Percentiles rank a stretch among this genome's conserved stretches.
Evolutionary conservation across 2,113 vertebrate species (phyloP).

Genomic region (Poecilia latipinna): DNA sequence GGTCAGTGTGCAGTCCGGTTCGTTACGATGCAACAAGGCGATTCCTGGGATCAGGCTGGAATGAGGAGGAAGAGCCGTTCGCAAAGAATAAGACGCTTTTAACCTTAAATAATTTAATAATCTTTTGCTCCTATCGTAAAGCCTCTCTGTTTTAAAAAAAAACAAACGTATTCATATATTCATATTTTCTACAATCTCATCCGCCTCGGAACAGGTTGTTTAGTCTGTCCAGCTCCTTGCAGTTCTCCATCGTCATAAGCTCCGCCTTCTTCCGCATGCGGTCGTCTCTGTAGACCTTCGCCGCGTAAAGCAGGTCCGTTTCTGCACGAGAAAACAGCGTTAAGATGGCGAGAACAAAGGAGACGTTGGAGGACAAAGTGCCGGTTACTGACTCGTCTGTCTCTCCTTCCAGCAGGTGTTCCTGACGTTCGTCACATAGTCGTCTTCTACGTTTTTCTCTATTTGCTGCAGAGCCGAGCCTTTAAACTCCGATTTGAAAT

Average conservation of each 20-base stretch:
- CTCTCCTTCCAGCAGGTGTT: constrained; percentile 99
- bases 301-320: constrained; percentile 94
- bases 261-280: constrained; percentile 93
- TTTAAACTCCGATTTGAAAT: constrained; percentile 95
- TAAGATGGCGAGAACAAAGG: not conserved
- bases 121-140: constrained; percentile 66
- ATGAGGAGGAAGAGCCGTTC: constrained; percentile 24
- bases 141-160: constrained; percentile 45
- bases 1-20: constrained; percentile 42
- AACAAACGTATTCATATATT: constrained; percentile 70
- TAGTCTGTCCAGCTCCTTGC: constrained; percentile 93
- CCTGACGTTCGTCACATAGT: constrained; percentile 93
- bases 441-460: constrained; percentile 97
- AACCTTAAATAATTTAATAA: constrained; percentile 52
- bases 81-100: constrained; percentile 13
- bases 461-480: constrained; percentile 90
- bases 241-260: constrained; percentile 95
- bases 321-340: constrained; percentile 76
- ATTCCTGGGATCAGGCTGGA: constrained; percentile 48
- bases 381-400: constrained; percentile 89
- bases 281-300: constrained; percentile 95
- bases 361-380: not conserved
- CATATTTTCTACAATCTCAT: constrained; percentile 77
- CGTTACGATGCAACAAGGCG: constrained; percentile 48
- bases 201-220: constrained; percentile 92